A percentile compares a stretch with the other conserved stretches of the same genome.
Conservation (phyloP, 2,888 invertebrate genomes). For the Anoplius nigerrimus region DNA sequence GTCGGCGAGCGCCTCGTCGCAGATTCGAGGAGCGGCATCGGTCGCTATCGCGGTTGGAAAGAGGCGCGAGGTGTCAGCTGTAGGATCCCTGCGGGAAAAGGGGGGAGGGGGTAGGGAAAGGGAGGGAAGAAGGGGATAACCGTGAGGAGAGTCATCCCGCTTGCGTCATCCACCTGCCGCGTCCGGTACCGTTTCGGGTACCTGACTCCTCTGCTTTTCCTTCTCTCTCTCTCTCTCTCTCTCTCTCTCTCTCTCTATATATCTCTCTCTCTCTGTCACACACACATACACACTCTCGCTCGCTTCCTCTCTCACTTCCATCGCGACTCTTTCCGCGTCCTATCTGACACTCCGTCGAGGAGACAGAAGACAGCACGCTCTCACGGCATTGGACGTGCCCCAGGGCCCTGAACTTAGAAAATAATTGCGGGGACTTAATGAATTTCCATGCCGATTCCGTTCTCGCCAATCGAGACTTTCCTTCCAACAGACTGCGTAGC, state of each 20-base stretch:
- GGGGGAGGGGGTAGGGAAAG: constrained; percentile 7
- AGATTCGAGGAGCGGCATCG: no score
- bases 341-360: not conserved
- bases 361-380: not conserved
- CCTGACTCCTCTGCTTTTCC: constrained; percentile 19
- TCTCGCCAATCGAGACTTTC: not conserved
- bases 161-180: constrained; percentile 54
- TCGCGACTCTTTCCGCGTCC: not conserved
- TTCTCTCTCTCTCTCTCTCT: constrained; percentile 3
- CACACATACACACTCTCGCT: not conserved
- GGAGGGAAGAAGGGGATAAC: constrained; percentile 28
- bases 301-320: not conserved
- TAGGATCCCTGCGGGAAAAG: constrained; percentile 28
- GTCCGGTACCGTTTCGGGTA: constrained; percentile 48
- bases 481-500: not conserved
- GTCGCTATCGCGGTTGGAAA: constrained; percentile 4
- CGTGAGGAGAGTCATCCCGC: constrained; percentile 45
- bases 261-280: not conserved
- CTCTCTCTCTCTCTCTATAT: not conserved
- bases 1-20: no score
- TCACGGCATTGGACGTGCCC: constrained; percentile 7
- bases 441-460: not conserved
- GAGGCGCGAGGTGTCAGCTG: constrained; percentile 43
- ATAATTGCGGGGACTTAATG: not conserved
- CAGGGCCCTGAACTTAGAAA: constrained; percentile 33